Percentiles rank a stretch among this genome's conserved stretches.
These are phyloP conservation scores for Rhagoletis zephyria DNA, from an alignment of 1,140 invertebrate species.

Conservation along the genomic window DNA sequence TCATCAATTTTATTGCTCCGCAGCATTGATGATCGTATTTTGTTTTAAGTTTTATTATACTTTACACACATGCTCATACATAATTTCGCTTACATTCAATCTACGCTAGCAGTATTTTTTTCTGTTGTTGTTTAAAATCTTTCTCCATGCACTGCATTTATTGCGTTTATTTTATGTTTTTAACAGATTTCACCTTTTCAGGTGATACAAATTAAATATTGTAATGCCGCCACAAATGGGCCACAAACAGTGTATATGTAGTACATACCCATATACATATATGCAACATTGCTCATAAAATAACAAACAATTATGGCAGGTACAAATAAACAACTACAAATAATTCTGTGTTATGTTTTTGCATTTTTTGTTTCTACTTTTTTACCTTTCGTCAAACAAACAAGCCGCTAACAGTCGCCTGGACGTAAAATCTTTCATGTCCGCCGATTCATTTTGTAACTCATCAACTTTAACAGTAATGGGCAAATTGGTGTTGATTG, in stretches of 20 bases:
- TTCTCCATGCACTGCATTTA: background rate
- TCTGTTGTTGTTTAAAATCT: slow-evolving; percentile 6
- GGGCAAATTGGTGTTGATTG: background rate
- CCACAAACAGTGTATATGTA: background rate
- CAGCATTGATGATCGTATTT: slow-evolving; percentile 50
- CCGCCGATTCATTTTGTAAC: slow-evolving; percentile 22
- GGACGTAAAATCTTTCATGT: slow-evolving; percentile 14
- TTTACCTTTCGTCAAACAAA: slow-evolving; percentile 24
- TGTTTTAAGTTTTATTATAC: slow-evolving; percentile 45
- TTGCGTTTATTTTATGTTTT: slow-evolving; percentile 33
- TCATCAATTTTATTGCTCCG: slow-evolving; percentile 52
- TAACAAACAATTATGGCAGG: slow-evolving; percentile 40
- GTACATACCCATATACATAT: background rate
- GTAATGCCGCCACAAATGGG: background rate
- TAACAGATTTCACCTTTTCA: slow-evolving; percentile 39
- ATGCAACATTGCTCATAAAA: slow-evolving; percentile 13
- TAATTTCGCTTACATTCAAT: background rate
- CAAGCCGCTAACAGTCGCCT: background rate
- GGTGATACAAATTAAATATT: slow-evolving; percentile 51
- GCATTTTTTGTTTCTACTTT: slow-evolving; percentile 14
- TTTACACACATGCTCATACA: slow-evolving; percentile 29
- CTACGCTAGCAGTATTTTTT: background rate
- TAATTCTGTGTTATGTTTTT: slow-evolving; percentile 22
- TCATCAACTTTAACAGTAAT: background rate
- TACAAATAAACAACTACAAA: slow-evolving; percentile 34